Percentiles rank a stretch among this genome's conserved stretches.
These are phyloP conservation scores for Octonoba sinensis DNA, from an alignment of 2,888 invertebrate genomes.

Conservation along the genomic window DNA sequence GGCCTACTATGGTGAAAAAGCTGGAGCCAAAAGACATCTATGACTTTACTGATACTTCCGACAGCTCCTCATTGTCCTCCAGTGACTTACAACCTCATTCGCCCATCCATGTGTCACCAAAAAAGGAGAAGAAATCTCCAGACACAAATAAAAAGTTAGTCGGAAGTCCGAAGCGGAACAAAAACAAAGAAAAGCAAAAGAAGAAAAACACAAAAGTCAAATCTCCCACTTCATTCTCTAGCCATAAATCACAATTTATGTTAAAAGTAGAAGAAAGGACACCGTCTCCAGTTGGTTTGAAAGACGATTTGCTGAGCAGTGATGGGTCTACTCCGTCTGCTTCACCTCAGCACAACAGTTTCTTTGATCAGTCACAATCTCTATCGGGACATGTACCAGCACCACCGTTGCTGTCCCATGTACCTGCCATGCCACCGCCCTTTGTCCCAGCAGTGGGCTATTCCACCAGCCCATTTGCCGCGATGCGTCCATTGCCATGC, in stretches of 20 bases:
- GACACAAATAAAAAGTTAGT: constrained; percentile 30
- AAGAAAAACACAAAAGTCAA: constrained; percentile 49
- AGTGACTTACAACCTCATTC: constrained; percentile 35
- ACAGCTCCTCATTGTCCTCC: constrained; percentile 46
- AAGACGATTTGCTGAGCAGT: constrained; percentile 50
- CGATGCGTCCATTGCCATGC: constrained; percentile 47
- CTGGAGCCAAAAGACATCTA: constrained; percentile 64
- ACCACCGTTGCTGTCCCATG: constrained; percentile 33
- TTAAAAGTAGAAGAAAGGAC: constrained; percentile 46
- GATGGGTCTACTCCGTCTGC: constrained; percentile 47
- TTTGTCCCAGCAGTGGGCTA: constrained; percentile 25
- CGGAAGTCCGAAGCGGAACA: constrained; percentile 57
- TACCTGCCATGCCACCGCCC: constrained; percentile 36
- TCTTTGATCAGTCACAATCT: constrained; percentile 44
- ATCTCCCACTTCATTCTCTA: constrained; percentile 26
- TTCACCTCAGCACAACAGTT: constrained; percentile 35
- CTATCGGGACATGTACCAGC: constrained; percentile 22
- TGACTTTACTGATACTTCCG: constrained; percentile 62
- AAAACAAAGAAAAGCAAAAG: constrained; percentile 53
- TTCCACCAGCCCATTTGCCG: constrained; percentile 47
- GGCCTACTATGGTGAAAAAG: constrained; percentile 46
- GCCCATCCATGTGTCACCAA: constrained; percentile 40
- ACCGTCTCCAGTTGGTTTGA: constrained; percentile 32
- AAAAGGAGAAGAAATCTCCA: constrained; percentile 61
- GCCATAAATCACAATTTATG: constrained; percentile 40